Evolutionary conservation across 1,140 invertebrate genomes (phyloP), one percentile per base, ranked within the genome.

Genomic region (Brachionus rubens): DNA sequence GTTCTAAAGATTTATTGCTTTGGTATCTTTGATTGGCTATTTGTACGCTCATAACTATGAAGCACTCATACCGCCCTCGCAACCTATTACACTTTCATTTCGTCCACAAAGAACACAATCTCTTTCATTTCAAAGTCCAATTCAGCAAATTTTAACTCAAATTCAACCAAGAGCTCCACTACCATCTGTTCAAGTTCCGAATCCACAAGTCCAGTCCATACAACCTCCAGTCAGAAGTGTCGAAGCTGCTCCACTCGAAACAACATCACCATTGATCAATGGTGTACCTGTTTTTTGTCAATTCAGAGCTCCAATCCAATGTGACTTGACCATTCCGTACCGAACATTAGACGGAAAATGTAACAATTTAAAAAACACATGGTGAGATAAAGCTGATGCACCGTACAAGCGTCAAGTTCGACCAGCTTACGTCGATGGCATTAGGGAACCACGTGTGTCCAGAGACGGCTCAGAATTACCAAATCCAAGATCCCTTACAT

Each of bases 331-430:
- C 30, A 28, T 36, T 19, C 41, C 16, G 1, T 94, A 90, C 81
- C 83, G 93, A 70, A 87, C 86, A 0, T 85, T 88, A 16, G 90
- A 92, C 78, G 92, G 92, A 0, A 88, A 87, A 36, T 94, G 93
- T 81, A 94, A 94, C 81, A 98, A 98, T 83, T 89, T 96, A 0
- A 87, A 91, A 41, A 83, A 90, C 78, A 88, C 89, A 3, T 83
- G 84, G 1, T 91, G 87, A 85, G 93, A 92, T 24, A 88, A 89
- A 24, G 87, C 90, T 2, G 89, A 91, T 84, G 90, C 90, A 19
- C 88, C 90, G 4, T 92, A 90, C 80, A 84, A 89, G n/a, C 87
- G 93, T 62, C 85, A 92, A 3, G 80, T 94, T 14, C 88, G 90
- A 10, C 88, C 93, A 0, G 88, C 88, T 78, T 96, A 96, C 83